Percentiles rank a stretch among this genome's conserved stretches.
Conservation (phyloP, 2,888 invertebrate species). For the Villa cingulata region DNA sequence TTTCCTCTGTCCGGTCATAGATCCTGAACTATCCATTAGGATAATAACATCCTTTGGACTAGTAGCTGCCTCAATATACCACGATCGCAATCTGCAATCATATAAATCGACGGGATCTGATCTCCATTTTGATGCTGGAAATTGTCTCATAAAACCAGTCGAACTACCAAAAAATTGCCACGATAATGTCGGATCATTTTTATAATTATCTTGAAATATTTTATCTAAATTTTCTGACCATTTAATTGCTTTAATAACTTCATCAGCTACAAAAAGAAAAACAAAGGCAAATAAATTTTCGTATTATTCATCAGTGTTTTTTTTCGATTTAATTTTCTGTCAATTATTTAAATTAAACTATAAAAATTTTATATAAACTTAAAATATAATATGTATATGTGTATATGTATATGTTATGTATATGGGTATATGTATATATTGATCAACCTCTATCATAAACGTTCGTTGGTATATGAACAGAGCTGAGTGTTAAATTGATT, state of each 20-base stretch:
- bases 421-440: too few relatives aligned
- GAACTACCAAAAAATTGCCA: slow-evolving; percentile 99
- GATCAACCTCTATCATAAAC: slow-evolving; percentile 70
- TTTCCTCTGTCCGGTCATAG: slow-evolving; percentile 76
- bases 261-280: slow-evolving; percentile 59
- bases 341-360: too few relatives aligned
- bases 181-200: slow-evolving; percentile 72
- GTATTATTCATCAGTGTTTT: too few relatives aligned
- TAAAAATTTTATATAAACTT: background rate
- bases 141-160: slow-evolving; percentile 93
- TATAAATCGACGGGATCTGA: slow-evolving; percentile 79
- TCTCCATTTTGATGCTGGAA: slow-evolving; percentile 78
- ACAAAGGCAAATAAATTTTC: too few relatives aligned
- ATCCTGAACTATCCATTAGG: slow-evolving; percentile 78
- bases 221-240: slow-evolving; percentile 92
- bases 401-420: too few relatives aligned
- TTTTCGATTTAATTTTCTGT: too few relatives aligned
- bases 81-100: slow-evolving; percentile 85
- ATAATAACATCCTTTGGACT: slow-evolving; percentile 89
- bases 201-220: slow-evolving; percentile 75
- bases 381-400: too few relatives aligned
- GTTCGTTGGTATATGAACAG: slow-evolving; percentile 91
- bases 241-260: slow-evolving; percentile 81
- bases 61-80: slow-evolving; percentile 97
- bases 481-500: slow-evolving; percentile 66